Percentiles rank a stretch among this genome's conserved stretches.
These are phyloP conservation scores for Cynodonichthys magdalenae DNA, from an alignment of 2,797 vertebrate species.

Conservation along the genomic window DNA sequence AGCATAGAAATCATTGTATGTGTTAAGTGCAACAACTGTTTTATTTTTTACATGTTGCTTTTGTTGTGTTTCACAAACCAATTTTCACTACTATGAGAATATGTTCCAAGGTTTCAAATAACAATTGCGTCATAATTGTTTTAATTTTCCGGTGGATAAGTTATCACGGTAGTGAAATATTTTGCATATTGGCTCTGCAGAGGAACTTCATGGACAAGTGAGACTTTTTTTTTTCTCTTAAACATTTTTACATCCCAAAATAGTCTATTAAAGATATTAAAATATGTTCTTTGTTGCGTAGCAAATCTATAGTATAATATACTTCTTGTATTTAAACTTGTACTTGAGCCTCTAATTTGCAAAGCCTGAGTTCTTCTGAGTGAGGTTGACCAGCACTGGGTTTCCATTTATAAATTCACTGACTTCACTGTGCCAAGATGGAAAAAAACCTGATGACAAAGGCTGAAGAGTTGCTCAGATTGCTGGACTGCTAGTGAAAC, in stretches of 20 bases:
- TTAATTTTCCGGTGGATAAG: neutral
- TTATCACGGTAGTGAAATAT: neutral
- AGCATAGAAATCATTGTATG: neutral
- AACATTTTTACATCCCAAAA: neutral
- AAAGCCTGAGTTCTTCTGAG: slow-evolving; percentile 34
- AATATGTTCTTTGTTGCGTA: slow-evolving; percentile 28
- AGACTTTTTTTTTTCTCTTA: neutral
- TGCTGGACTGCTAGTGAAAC: slow-evolving; percentile 22
- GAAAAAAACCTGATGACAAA: slow-evolving; percentile 31
- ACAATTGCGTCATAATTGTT: neutral
- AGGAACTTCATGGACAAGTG: neutral
- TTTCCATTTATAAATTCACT: slow-evolving; percentile 56
- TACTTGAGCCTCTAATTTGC: slow-evolving; percentile 38
- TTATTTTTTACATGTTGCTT: neutral
- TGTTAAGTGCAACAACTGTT: neutral
- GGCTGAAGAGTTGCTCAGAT: slow-evolving; percentile 16
- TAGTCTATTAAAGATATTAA: slow-evolving; percentile 4
- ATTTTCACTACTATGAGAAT: neutral
- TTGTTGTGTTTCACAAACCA: slow-evolving; percentile 1
- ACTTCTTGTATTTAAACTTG: slow-evolving; percentile 23
- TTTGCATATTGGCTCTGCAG: neutral
- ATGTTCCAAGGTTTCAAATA: neutral
- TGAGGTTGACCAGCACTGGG: slow-evolving; percentile 24
- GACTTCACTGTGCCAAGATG: slow-evolving; percentile 32
- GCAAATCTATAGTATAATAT: neutral